Evolutionary conservation across 2,888 invertebrate genomes (phyloP), one percentile per base, ranked within the genome.

Genomic region (Dryadula phaetusa): DNA sequence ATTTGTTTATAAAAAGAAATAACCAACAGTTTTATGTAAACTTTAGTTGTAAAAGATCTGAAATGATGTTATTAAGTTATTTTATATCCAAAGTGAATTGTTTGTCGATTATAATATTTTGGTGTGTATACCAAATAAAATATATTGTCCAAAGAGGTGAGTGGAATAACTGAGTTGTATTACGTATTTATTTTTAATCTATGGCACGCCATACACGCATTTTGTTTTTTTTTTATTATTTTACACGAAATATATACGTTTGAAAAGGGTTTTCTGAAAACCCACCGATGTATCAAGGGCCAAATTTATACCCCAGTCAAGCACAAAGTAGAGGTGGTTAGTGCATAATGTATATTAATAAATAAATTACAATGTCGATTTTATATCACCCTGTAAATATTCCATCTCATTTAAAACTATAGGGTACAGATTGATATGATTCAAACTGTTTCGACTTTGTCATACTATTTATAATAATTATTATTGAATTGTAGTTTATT

Each of bases 61-160:
- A 71, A 56, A 28, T 28, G n/a, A 28, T 54, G 20, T 28, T 22
- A 25, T 62, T 40, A 32, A 14, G 40, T 49, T 49, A 25, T 60
- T 42, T 40, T 25, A 44, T 60, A 16, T 60, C 32, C 56, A 46
- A 60, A 44, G 44, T 12, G 25, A 25, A 18, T 14, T 28, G n/a
- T 60, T 12, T 10, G 54, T 37, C 44, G 22, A 62, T 58, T 75
- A 70, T 71, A 72, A 61, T 70, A 32, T 74, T 37, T 77, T 77
- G 82, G 80, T 80, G 77, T 82, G 72, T 66, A 76, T 87, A 84
- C 89, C 86, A 85, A 84, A 83, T 76, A 76, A 77, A 80, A 82
- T 88, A 83, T 84, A 79, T n/a, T 87, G 90, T 91, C 91, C 90
- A 91, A 91, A 91, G 91, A 90, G 79, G 46, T 58, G 62, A 56